These are phyloP conservation scores for Theretra japonica DNA, from an alignment of 2,888 invertebrate species.

Conservation along the genomic window DNA sequence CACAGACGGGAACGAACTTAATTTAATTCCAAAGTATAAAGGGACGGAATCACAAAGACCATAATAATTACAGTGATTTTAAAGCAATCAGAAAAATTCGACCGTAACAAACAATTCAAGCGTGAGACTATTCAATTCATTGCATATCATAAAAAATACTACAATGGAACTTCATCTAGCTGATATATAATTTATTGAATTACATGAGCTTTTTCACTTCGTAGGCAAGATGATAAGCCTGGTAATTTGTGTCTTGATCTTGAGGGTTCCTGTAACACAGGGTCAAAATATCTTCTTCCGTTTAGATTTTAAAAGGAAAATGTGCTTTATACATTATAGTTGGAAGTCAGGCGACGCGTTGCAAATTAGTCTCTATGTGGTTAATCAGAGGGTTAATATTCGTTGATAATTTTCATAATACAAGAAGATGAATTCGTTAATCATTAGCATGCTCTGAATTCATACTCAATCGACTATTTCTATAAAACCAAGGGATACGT, in stretches of 20 bases:
- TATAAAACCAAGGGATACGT: not conserved
- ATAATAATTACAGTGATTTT: no score
- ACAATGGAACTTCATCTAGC: constrained; percentile 65
- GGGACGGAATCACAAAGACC: no score
- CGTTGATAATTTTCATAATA: not conserved
- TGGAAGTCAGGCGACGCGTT: constrained; percentile 26
- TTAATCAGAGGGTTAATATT: not conserved
- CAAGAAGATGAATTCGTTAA: not conserved
- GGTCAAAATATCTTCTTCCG: constrained; percentile 83
- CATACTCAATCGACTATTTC: not conserved
- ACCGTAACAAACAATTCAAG: constrained; percentile 28
- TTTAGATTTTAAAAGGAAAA: constrained; percentile 47
- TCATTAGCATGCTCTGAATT: not conserved
- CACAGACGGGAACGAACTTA: no score
- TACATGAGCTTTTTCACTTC: constrained; percentile 99
- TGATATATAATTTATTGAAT: constrained; percentile 82
- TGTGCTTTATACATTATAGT: constrained; percentile 36
- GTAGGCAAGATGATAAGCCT: constrained; percentile 99
- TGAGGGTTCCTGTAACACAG: constrained; percentile 93
- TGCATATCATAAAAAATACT: constrained; percentile 31
- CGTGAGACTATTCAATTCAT: constrained; percentile 24
- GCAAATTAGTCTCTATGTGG: no score
- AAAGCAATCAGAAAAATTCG: not conserved
- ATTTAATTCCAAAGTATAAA: no score
- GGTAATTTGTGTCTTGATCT: constrained; percentile 96